These are phyloP conservation scores for Clostera curtula DNA, from an alignment of 2,888 invertebrate species.

Conservation along the genomic window DNA sequence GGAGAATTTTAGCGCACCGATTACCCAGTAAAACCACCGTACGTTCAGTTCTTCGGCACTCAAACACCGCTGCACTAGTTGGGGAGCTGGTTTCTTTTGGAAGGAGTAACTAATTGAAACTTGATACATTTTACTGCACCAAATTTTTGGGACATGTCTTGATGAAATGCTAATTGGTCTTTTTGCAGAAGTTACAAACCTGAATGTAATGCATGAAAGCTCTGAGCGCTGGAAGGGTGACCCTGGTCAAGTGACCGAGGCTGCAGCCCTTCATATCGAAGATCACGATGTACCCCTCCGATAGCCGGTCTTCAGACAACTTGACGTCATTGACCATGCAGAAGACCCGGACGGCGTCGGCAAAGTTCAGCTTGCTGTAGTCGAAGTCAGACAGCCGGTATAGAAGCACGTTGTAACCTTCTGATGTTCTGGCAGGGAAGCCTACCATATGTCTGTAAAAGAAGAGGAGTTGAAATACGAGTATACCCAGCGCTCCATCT, in stretches of 20 bases:
- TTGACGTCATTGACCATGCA: slow-evolving; percentile 81
- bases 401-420: slow-evolving; percentile 77
- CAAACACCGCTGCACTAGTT: too few species aligned
- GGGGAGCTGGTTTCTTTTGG: too few species aligned
- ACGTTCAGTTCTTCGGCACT: too few species aligned
- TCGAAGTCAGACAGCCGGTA: slow-evolving; percentile 77
- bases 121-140: too few species aligned
- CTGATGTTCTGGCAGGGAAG: slow-evolving; percentile 75
- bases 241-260: slow-evolving; percentile 78
- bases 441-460: slow-evolving; percentile 75
- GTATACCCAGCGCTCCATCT: too few species aligned
- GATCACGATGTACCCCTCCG: slow-evolving; percentile 76
- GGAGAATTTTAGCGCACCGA: too few species aligned
- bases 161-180: too few species aligned
- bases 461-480: too few species aligned
- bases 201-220: slow-evolving; percentile 81
- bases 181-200: slow-evolving; percentile 46
- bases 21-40: too few species aligned
- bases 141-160: too few species aligned
- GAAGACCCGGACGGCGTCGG: slow-evolving; percentile 77
- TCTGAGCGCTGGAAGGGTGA: slow-evolving; percentile 76
- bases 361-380: slow-evolving; percentile 78
- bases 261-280: slow-evolving; percentile 81
- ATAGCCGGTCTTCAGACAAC: slow-evolving; percentile 75
- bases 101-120: too few species aligned